Evolutionary conservation across 2,113 vertebrate genomes (phyloP).

Genomic region (Corythornis madagascariensis): DNA sequence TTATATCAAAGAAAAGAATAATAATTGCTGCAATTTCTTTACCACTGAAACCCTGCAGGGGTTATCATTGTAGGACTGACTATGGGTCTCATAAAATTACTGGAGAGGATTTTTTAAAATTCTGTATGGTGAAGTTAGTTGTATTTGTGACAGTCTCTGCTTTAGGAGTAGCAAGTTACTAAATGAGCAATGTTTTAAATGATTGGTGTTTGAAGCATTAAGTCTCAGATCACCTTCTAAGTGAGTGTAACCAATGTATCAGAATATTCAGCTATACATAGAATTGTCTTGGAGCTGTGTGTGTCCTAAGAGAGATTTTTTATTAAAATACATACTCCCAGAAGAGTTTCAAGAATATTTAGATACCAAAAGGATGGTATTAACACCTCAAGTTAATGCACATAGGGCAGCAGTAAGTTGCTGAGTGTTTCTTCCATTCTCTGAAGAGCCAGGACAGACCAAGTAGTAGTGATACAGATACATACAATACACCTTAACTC

Average conservation of each 20-base stretch:
- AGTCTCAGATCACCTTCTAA: neutral
- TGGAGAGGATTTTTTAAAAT: neutral
- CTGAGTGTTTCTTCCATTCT: neutral
- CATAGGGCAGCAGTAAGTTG: neutral
- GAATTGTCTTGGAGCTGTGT: neutral
- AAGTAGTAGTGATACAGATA: neutral
- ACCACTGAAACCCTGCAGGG: neutral
- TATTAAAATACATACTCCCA: neutral
- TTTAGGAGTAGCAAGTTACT: neutral
- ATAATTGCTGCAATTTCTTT: neutral
- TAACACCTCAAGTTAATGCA: neutral
- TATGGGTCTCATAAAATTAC: neutral
- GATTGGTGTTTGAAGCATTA: neutral
- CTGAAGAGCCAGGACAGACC: neutral
- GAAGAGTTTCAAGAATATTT: neutral
- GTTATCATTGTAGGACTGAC: neutral
- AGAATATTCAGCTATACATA: neutral
- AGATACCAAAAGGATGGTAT: neutral
- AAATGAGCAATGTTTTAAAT: neutral
- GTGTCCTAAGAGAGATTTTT: neutral
- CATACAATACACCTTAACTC: fast-evolving
- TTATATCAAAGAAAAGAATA: neutral
- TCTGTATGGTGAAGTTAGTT: neutral
- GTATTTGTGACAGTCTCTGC: neutral
- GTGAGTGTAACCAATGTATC: fast-evolving